phyloP scores from a whole-genome alignment of 2,888 invertebrate species.

The Volucella zonaria region DNA sequence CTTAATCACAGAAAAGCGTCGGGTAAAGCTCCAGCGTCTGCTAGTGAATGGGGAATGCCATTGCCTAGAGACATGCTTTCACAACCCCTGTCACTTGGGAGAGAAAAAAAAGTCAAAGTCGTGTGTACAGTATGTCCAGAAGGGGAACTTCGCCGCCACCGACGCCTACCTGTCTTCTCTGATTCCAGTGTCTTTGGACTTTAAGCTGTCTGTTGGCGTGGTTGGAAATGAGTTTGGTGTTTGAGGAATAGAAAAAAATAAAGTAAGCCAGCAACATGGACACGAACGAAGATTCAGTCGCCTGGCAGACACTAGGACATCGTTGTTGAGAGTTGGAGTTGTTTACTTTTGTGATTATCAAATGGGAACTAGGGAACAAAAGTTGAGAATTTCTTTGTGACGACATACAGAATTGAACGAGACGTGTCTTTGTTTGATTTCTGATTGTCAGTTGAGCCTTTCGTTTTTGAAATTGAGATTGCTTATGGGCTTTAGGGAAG shows the following conservation, averaged over 20 bases:
- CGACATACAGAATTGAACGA: neutral
- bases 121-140: slow-evolving; percentile 24
- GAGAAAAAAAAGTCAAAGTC: slow-evolving; percentile 2
- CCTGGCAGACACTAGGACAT: neutral
- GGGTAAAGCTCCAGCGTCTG: slow-evolving; percentile 40
- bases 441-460: slow-evolving; percentile 1
- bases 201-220: slow-evolving; percentile 35
- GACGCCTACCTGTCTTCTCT: slow-evolving; percentile 30
- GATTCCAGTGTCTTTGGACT: slow-evolving; percentile 16
- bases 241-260: neutral
- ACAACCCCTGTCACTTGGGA: neutral
- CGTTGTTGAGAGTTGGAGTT: neutral
- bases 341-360: slow-evolving; percentile 54
- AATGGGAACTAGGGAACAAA: slow-evolving; percentile 14
- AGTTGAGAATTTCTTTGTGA: neutral
- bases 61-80: slow-evolving; percentile 11
- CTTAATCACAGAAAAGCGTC: slow-evolving; percentile 60
- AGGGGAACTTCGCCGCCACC: neutral
- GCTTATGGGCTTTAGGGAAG: neutral
- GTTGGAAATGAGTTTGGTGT: slow-evolving; percentile 38
- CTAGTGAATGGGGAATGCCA: slow-evolving; percentile 42
- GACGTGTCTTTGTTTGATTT: neutral
- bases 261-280: neutral
- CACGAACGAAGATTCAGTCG: slow-evolving; percentile 17
- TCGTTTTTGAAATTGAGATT: neutral